Conservation (phyloP, 2,113 vertebrate species). For the Catagonus wagneri region DNA sequence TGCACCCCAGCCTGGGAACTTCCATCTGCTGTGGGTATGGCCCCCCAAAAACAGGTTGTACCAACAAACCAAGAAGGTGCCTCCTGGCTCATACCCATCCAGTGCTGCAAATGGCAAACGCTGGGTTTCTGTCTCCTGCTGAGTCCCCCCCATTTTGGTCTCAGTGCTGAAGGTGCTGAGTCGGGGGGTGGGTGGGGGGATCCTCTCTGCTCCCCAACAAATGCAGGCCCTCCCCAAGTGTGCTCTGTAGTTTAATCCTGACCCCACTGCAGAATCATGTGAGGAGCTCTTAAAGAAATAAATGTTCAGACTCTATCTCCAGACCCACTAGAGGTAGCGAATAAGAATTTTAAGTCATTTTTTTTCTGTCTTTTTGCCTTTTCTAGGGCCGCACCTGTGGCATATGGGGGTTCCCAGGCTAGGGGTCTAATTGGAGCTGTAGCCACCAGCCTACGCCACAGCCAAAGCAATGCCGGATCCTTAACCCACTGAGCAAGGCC, state of each 20-base stretch:
- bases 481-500: too few relatives aligned
- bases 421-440: too few relatives aligned
- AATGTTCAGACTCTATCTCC: background rate
- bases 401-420: too few relatives aligned
- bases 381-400: too few relatives aligned
- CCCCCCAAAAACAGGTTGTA: too few relatives aligned
- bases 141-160: background rate
- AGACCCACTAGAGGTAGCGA: background rate
- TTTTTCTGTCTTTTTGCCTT: too few relatives aligned
- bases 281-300: background rate
- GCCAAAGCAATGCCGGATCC: too few relatives aligned
- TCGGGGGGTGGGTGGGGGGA: too few relatives aligned
- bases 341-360: background rate
- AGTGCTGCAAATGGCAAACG: background rate
- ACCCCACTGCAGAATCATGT: background rate
- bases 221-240: background rate
- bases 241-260: background rate
- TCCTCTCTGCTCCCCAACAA: background rate
- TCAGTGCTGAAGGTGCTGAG: fast-evolving
- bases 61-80: background rate
- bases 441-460: too few relatives aligned
- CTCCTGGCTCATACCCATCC: too few relatives aligned
- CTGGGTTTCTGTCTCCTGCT: background rate
- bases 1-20: too few relatives aligned
- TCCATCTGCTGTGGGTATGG: too few relatives aligned